Base-by-base conservation (phyloP, 2,113 vertebrate species). In the Connochaetes taurinus region DNA sequence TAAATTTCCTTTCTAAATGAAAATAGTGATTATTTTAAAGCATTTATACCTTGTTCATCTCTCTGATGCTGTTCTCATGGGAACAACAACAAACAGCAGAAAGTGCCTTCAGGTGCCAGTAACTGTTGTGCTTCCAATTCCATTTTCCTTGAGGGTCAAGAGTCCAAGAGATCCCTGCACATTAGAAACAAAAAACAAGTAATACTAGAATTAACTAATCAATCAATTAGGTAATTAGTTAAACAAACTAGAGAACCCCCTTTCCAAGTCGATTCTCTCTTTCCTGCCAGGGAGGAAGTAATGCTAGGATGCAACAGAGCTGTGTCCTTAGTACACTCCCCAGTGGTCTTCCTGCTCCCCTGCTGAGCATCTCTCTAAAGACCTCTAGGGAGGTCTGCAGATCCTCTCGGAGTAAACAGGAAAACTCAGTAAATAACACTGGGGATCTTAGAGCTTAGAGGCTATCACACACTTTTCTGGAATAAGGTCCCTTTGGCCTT, bases 1-100 rank as follows among this genome's bases (percentile, higher is more conserved):
- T 21, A 93, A 60, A 95, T 93, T 57, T 33, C 50, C 40, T 93
- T 31, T 80, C 31, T 57, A 83, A 55, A 93, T 83, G 91, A 95
- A 97, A 36, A 94, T 95, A 25, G 31, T 91, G 74, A 36, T 92
- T 90, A 81, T 92, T 97, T 96, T 95, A 60, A 94, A 97, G 67
- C 31, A 83, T 9, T 92, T 92, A 23, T 23, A 67, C 58, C 53
- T 76, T 96, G 74, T 91, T 97, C 23, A 64, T 82, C 94, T 58
- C 84, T 85, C 25, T 81, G 33, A 95, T 91, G 43, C 43, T 93
- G 14, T 96, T 95, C 57, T 92, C 57, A 85, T 45, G 47, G 90
- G 33, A 96, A 91, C 50, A 92, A 36, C 14, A 71, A 84, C 12
- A 80, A 57, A 57, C 29, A 71, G 84, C 12, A 89, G 43, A 50